Evolutionary conservation across 2,113 vertebrate species (phyloP).

Genomic region (Carassius auratus): DNA sequence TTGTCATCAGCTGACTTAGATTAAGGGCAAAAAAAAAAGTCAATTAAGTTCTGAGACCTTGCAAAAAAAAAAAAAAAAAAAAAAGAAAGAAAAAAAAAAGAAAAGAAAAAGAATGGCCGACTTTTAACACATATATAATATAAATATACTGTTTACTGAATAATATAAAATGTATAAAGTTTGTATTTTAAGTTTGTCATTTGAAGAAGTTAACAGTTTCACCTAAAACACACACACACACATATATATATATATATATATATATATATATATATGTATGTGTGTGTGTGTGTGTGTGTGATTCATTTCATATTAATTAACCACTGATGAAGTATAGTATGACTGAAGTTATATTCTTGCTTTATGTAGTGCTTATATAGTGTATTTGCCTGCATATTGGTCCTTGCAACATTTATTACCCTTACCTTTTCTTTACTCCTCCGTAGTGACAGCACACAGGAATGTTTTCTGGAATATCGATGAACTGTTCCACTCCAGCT

Average conservation of each 20-base stretch:
- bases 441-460: conserved; percentile 13
- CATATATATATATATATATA: no score
- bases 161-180: neutral
- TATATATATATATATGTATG: no score
- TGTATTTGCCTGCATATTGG: neutral
- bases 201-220: neutral
- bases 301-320: neutral
- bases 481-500: neutral
- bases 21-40: neutral
- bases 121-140: neutral
- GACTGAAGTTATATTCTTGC: neutral
- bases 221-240: neutral
- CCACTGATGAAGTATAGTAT: neutral
- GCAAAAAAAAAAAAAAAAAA: neutral
- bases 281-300: no score
- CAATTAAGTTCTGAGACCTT: conserved; percentile 3
- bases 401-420: neutral
- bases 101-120: no score
- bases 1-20: conserved; percentile 1
- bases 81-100: no score
- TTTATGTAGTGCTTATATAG: neutral
- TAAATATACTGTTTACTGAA: neutral
- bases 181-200: neutral
- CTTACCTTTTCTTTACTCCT: neutral
- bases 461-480: neutral